Evolutionary conservation across 1,140 invertebrate genomes (phyloP), one percentile per base, ranked within the genome.

Genomic region (Drosophila parvula): DNA sequence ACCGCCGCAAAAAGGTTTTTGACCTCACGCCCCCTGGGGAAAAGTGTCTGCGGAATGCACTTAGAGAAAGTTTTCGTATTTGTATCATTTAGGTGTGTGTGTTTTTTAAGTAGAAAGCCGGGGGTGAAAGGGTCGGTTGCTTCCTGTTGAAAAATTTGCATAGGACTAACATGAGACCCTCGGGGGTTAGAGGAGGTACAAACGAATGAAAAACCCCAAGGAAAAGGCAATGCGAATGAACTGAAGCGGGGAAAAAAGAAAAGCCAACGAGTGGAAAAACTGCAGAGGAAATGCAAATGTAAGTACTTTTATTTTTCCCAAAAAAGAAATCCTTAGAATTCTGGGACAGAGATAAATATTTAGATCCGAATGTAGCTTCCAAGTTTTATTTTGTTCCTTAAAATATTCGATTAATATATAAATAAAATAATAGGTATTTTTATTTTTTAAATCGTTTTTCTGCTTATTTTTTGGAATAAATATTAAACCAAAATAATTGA

Each of bases 1-100:
- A 78, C 41, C 9, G 74, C 71, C 62, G n/a, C 74, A 77, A 61
- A 78, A 83, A 88, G 83, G 80, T 88, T 89, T 78, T 88, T 83
- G 83, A 88, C 88, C 84, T 40, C 83, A 55, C 51, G 32, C 58
- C 38, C 22, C 9, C 1, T 32, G 9, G 44, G 44, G 30, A 64
- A 38, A 45, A 30, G 18, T 18, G 44, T 22, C 34, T 44, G 27
- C 22, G 47, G 16, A 4, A 32, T 41, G 11, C 68, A 74, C 57
- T 44, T 3, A 38, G 18, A 12, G 28, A 48, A 60, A 60, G 55
- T 27, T 34, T 18, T n/a, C n/a, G 7, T 32, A 12, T 18, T n/a
- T 10, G 7, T 32, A 12, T 16, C 10, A 51, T 32, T 34, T 16
- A 18, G 16, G 5, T 32, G n/a, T 51, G 44, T 27, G 9, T 44